These are phyloP conservation scores for Pteronura brasiliensis DNA, from an alignment of 2,113 vertebrate genomes.

Conservation along the genomic window DNA sequence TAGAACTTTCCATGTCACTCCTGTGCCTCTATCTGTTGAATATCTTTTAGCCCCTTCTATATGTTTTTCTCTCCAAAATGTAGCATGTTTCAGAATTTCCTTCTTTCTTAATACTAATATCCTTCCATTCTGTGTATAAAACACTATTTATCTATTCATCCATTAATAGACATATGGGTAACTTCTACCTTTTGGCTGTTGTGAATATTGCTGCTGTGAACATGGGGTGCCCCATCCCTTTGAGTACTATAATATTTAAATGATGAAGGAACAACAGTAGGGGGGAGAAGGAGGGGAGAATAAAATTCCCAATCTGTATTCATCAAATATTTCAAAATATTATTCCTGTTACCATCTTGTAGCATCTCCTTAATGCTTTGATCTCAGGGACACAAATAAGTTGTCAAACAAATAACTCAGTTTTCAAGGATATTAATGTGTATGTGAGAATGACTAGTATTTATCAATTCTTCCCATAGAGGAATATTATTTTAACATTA, in stretches of 20 bases:
- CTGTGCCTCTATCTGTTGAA: not conserved
- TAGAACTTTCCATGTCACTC: not conserved
- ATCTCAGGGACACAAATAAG: not conserved
- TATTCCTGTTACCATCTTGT: not conserved
- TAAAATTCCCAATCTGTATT: not conserved
- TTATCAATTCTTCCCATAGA: not conserved
- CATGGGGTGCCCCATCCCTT: not conserved
- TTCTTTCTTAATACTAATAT: not conserved
- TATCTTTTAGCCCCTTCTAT: not conserved
- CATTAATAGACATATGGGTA: not conserved
- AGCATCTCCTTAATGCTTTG: not conserved
- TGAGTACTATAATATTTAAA: not conserved
- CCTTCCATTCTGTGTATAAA: not conserved
- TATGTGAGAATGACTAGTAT: not conserved
- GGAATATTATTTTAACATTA: slow-evolving; percentile 42
- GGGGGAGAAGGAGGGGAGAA: not conserved
- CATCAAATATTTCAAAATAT: not conserved
- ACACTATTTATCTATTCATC: not conserved
- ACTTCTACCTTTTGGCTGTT: not conserved
- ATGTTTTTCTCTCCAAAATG: not conserved
- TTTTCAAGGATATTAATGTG: not conserved
- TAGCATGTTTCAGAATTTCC: not conserved
- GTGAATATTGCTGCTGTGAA: not conserved
- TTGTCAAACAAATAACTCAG: not conserved
- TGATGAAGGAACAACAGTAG: not conserved